Conservation (phyloP, 2,888 invertebrate genomes). For the Psococerastis gibbosa region DNA sequence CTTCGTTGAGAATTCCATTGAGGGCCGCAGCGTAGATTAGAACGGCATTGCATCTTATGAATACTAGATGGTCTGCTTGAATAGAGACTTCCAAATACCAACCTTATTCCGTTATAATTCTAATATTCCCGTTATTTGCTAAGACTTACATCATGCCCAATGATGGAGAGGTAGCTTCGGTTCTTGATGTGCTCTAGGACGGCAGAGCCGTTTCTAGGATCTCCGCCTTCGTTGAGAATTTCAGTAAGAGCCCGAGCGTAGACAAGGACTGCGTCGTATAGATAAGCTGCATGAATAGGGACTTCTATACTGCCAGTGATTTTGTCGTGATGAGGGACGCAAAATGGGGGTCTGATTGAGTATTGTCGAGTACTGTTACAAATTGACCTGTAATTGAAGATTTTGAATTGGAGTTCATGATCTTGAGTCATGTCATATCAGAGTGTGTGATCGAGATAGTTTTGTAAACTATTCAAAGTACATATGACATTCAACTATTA, state of each 20-base stretch:
- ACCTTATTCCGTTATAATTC: neutral
- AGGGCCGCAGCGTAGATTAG: neutral
- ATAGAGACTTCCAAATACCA: too few relatives aligned
- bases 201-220: constrained; percentile 54
- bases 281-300: constrained; percentile 62
- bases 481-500: too few relatives aligned
- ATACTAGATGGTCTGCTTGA: too few relatives aligned
- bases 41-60: neutral
- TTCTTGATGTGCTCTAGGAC: constrained; percentile 60
- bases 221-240: constrained; percentile 41
- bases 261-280: constrained; percentile 73
- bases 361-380: constrained; percentile 49
- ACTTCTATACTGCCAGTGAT: constrained; percentile 54
- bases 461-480: too few relatives aligned
- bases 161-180: constrained; percentile 53
- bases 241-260: constrained; percentile 70
- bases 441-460: too few relatives aligned
- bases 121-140: neutral
- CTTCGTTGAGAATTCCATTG: neutral
- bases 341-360: constrained; percentile 52
- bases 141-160: constrained; percentile 53
- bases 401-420: too few relatives aligned
- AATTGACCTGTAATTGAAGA: constrained; percentile 38
- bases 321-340: constrained; percentile 56
- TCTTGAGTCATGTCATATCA: too few relatives aligned